Conservation (phyloP, 92 coral and sea anemone genomes). For the Porites lobata region DNA sequence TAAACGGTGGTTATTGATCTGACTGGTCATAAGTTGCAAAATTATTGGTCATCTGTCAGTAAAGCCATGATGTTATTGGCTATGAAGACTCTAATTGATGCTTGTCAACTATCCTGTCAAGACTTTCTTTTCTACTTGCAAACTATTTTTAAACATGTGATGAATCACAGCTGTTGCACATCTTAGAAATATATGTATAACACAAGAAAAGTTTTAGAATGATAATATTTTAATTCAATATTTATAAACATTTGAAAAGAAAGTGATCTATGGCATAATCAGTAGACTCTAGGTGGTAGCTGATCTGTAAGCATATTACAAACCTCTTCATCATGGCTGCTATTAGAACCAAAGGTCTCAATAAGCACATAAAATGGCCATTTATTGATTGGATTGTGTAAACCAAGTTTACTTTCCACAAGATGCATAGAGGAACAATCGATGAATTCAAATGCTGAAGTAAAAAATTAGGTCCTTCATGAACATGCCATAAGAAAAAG, state of each 20-base stretch:
- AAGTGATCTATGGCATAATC: background rate
- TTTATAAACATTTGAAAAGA: background rate
- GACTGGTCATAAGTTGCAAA: too few relatives aligned
- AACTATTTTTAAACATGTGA: too few relatives aligned
- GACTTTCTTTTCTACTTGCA: too few relatives aligned
- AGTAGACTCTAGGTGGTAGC: background rate
- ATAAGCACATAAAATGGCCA: slow-evolving; percentile 89
- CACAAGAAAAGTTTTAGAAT: too few relatives aligned
- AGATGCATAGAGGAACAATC: slow-evolving; percentile 77
- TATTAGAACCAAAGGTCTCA: slow-evolving; percentile 92
- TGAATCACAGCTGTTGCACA: too few relatives aligned
- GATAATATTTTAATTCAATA: too few relatives aligned
- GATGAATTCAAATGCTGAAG: slow-evolving; percentile 88
- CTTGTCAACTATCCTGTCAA: too few relatives aligned
- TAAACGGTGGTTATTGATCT: too few relatives aligned
- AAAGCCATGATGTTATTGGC: too few relatives aligned
- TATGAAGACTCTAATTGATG: too few relatives aligned
- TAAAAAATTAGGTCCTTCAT: background rate
- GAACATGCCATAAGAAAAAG: background rate
- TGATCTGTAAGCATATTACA: background rate
- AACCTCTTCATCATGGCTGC: slow-evolving; percentile 94
- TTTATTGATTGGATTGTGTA: slow-evolving; percentile 81
- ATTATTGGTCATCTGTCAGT: too few relatives aligned
- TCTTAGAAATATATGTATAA: too few relatives aligned
- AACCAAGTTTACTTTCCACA: slow-evolving; percentile 71